Percentiles rank a stretch among this genome's conserved stretches.
These are phyloP conservation scores for Crotalus viridis DNA, from an alignment of 2,113 vertebrate genomes.

Conservation along the genomic window DNA sequence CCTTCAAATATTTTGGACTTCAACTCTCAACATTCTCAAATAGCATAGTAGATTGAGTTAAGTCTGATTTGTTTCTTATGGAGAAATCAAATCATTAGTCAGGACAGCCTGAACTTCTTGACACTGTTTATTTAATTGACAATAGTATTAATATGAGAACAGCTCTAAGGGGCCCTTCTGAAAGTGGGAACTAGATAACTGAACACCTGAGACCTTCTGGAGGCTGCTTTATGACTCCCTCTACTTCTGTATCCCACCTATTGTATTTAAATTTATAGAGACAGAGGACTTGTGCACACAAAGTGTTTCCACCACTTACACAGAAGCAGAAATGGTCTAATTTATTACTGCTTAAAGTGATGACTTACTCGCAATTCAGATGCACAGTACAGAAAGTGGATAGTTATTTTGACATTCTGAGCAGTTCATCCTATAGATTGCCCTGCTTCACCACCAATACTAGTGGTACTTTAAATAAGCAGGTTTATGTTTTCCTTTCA, in stretches of 20 bases:
- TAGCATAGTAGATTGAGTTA: not conserved
- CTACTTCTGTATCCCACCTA: not conserved
- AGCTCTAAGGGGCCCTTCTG: not conserved
- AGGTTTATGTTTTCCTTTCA: not conserved
- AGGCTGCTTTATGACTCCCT: not conserved
- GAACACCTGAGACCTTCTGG: not conserved
- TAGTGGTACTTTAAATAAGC: not conserved
- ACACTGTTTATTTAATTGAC: not conserved
- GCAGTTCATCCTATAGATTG: not conserved
- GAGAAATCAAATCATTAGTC: not conserved
- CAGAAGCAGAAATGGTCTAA: not conserved
- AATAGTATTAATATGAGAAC: not conserved
- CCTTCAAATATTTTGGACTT: not conserved
- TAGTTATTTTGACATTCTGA: not conserved
- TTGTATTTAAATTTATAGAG: not conserved
- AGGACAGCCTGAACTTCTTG: not conserved
- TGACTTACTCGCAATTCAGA: not conserved
- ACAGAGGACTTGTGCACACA: not conserved
- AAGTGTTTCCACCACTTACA: not conserved
- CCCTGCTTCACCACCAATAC: not conserved
- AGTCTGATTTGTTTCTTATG: not conserved
- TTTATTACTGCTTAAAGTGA: not conserved
- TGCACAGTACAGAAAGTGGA: not conserved
- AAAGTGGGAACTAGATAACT: not conserved
- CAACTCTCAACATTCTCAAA: not conserved